Conservation (phyloP, 2,888 invertebrate genomes). For the Tetrapedia diversipes region DNA sequence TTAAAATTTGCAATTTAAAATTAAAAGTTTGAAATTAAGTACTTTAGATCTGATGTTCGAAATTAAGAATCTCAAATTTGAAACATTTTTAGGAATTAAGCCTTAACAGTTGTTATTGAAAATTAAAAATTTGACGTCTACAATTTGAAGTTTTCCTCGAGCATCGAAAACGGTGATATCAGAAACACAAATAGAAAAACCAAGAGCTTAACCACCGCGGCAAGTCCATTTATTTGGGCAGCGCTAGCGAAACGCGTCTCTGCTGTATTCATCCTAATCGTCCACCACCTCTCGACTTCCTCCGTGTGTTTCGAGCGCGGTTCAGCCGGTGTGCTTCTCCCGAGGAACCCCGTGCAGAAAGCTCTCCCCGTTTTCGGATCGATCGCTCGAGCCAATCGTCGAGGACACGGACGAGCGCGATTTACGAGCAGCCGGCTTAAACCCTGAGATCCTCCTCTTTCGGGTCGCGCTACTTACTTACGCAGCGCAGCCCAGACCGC, state of each 20-base stretch:
- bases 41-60: not conserved
- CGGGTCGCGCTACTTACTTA: conserved; percentile 71
- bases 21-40: not conserved
- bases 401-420: conserved; percentile 59
- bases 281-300: conserved; percentile 5
- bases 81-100: not conserved
- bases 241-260: conserved; percentile 26
- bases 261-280: conserved; percentile 49
- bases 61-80: not conserved
- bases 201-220: no score
- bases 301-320: conserved; percentile 1
- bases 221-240: conserved; percentile 10
- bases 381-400: conserved; percentile 61
- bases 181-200: no score
- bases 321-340: conserved; percentile 1
- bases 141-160: no score
- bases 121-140: no score
- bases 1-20: not conserved
- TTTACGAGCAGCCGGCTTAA: conserved; percentile 70
- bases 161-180: no score
- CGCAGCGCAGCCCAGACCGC: conserved; percentile 11
- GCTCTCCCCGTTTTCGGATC: conserved; percentile 50
- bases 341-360: conserved; percentile 17
- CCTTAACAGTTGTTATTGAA: no score
- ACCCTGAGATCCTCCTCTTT: conserved; percentile 70